These are phyloP conservation scores for Exocentrus adspersus DNA, from an alignment of 2,888 invertebrate genomes.

Conservation along the genomic window DNA sequence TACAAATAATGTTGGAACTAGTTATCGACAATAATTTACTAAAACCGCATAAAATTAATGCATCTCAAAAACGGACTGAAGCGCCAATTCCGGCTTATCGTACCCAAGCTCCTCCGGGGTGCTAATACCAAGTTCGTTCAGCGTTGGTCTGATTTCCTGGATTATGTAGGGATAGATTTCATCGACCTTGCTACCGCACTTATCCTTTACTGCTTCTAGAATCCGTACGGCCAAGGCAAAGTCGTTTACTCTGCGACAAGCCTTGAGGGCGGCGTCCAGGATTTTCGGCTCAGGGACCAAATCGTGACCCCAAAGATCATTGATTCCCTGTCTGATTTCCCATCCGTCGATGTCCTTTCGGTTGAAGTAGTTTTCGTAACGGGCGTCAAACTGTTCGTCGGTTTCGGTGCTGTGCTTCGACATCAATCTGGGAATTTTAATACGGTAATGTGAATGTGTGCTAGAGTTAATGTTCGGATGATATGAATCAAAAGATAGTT, in stretches of 20 bases:
- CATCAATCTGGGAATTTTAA: conserved; percentile 53
- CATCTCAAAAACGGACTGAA: conserved; percentile 78
- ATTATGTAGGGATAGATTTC: conserved; percentile 89
- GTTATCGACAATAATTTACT: conserved; percentile 16
- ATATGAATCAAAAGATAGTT: no score
- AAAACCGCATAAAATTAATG: conserved; percentile 53
- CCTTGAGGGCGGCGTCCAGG: conserved; percentile 85
- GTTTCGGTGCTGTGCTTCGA: conserved; percentile 70
- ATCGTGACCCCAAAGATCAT: conserved; percentile 89
- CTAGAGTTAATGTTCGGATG: no score
- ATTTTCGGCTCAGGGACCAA: conserved; percentile 92
- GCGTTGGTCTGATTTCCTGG: conserved; percentile 90
- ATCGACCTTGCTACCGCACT: conserved; percentile 79
- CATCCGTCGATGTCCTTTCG: conserved; percentile 91
- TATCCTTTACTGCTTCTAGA: conserved; percentile 90
- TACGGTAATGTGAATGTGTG: no score
- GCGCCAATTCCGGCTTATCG: conserved; percentile 94
- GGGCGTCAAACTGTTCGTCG: conserved; percentile 85
- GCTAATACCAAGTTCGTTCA: conserved; percentile 91
- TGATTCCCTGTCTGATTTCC: conserved; percentile 94
- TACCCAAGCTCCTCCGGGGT: conserved; percentile 97
- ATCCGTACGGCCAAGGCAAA: conserved; percentile 92
- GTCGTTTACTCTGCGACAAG: conserved; percentile 94
- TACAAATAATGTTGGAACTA: conserved; percentile 2
- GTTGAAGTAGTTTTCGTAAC: conserved; percentile 86